Evolutionary conservation across 2,888 invertebrate genomes (phyloP).

Genomic region (Agriopis aurantiaria): DNA sequence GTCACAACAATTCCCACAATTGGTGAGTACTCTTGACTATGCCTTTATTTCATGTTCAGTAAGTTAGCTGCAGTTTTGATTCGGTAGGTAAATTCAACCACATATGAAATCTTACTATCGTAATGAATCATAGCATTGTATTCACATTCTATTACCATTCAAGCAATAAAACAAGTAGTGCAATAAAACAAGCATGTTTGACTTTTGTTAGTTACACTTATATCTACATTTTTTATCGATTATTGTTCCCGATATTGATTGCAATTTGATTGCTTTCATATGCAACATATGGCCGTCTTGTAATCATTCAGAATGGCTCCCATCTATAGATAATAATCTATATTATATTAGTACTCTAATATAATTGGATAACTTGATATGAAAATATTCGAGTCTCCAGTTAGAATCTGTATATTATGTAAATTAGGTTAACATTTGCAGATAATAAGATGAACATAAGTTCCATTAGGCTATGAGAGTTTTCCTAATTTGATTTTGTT

Average conservation of each 20-base stretch:
- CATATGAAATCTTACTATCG: background rate
- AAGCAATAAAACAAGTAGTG: background rate
- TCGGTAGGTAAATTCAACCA: too few relatives aligned
- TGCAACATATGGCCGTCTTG: constrained; percentile 2
- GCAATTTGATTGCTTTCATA: background rate
- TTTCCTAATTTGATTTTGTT: background rate
- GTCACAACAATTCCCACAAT: constrained; percentile 99
- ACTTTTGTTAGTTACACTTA: background rate
- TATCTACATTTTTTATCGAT: background rate
- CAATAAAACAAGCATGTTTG: constrained; percentile 4
- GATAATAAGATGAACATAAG: constrained; percentile 1
- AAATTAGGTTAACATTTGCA: constrained; percentile 10
- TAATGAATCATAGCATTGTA: constrained; percentile 20
- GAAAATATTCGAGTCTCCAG: constrained; percentile 12
- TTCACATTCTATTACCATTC: constrained; percentile 7
- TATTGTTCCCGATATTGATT: background rate
- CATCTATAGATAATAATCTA: background rate
- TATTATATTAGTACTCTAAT: constrained; percentile 10
- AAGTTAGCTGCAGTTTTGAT: background rate
- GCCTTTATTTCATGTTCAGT: background rate
- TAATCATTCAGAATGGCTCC: constrained; percentile 6
- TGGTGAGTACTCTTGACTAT: constrained; percentile 88
- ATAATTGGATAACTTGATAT: constrained; percentile 14
- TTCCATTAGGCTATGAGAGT: constrained; percentile 4
- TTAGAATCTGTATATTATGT: constrained; percentile 15